phyloP scores from a whole-genome alignment of 2,888 invertebrate species.

The Eugnorisma glareosa region DNA sequence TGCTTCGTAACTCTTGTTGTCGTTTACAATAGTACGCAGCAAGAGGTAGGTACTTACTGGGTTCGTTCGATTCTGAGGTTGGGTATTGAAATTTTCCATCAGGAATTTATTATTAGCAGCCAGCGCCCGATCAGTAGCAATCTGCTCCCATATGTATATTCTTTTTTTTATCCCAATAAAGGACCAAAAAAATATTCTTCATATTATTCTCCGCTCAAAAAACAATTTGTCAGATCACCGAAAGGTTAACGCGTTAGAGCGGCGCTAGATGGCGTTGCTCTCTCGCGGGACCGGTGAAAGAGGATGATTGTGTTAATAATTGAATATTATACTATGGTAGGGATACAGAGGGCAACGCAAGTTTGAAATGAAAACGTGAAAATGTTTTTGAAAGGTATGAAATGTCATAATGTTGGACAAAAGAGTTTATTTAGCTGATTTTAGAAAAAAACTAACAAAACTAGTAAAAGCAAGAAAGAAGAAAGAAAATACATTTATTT shows the following conservation, averaged over 20 bases:
- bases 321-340: slow-evolving; percentile 83
- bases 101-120: not conserved
- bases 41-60: not conserved
- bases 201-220: slow-evolving; percentile 8
- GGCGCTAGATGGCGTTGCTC: slow-evolving; percentile 72
- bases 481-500: too few relatives aligned
- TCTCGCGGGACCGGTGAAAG: slow-evolving; percentile 71
- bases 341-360: slow-evolving; percentile 68
- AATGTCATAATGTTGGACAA: not conserved
- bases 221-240: slow-evolving; percentile 46
- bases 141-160: not conserved
- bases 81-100: not conserved
- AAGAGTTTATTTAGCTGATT: not conserved
- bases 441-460: not conserved
- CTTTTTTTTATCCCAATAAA: not conserved
- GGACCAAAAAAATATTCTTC: not conserved
- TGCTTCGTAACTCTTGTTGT: not conserved
- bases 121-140: not conserved
- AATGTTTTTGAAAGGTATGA: slow-evolving; percentile 22
- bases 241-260: slow-evolving; percentile 58
- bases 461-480: too few relatives aligned
- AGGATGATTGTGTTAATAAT: slow-evolving; percentile 87
- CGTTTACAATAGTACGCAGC: not conserved
- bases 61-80: not conserved
- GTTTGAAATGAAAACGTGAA: slow-evolving; percentile 55